Base-by-base conservation (phyloP, 2,797 vertebrate genomes). In the Typhlichthys subterraneus region DNA sequence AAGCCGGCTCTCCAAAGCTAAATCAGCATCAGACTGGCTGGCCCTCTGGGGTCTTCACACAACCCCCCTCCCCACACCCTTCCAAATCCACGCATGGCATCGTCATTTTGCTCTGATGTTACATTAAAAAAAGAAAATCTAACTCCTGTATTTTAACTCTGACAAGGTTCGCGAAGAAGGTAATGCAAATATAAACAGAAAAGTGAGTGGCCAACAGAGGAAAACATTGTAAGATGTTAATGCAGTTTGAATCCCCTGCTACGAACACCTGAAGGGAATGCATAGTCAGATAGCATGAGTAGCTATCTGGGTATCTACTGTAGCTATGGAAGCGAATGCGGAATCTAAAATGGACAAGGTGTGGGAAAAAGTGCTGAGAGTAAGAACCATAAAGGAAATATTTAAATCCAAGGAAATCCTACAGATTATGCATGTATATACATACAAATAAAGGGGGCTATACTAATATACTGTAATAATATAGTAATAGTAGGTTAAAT, bases 101-200 rank as follows among this genome's bases (percentile, higher is more conserved):
- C 89, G 89, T 90, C 86, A 89, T 90, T 88, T 90, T 80, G 76
- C 83, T 89, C 83, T 87, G 89, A 90, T 90, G 85, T 87, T 85
- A 83, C 73, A 75, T 69, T 76, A 83, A 83, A 72, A 85, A 91
- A 53, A 19, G 31, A 54, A 54, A 75, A 85, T 89, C 87, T 77
- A 84, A 86, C 90, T 89, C 87, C 87, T 79, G 73, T 70, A 85
- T 88, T 91, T 92, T 83, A 90, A 87, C 83, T 82, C 77, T 42
- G 72, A 77, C 84, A 85, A 76, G 69, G 71, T 75, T 83, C 69
- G 81, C 51, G 45, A 12, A 19, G 47, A 33, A 59, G 61, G 3
- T 14, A 47, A 42, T 49, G 63, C 15, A 59, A 65, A 76, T 42
- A 33, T 52, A 65, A 31, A 60, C 15, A 57, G 48, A 75, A 78